A percentile compares a stretch with the other conserved stretches of the same genome.
Conservation (phyloP, 2,797 vertebrate species). For the Euthynnus affinis region DNA sequence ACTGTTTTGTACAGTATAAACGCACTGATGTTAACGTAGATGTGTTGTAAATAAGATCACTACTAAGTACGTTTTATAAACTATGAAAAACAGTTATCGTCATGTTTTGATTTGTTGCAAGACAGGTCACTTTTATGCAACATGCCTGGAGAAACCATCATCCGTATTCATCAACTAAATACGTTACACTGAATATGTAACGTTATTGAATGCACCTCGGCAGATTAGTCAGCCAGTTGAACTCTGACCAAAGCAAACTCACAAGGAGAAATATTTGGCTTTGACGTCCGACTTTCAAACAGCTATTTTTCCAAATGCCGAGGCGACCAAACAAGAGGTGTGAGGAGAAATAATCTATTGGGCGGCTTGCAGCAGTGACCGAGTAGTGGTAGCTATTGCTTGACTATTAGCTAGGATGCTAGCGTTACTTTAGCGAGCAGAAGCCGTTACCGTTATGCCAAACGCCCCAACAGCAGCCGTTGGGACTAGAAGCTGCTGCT, state of each 20-base stretch:
- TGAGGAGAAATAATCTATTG: slow-evolving; percentile 8
- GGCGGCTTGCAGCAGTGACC: slow-evolving; percentile 12
- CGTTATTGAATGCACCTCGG: slow-evolving; percentile 52
- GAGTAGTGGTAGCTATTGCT: not conserved
- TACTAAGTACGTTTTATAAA: not conserved
- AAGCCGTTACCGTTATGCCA: slow-evolving; percentile 59
- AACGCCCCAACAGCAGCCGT: slow-evolving; percentile 29
- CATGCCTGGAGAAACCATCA: not conserved
- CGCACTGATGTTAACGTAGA: not conserved
- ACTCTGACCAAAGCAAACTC: slow-evolving; percentile 54
- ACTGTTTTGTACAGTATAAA: not conserved
- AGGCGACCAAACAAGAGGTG: slow-evolving; percentile 70
- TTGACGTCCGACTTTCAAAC: not conserved
- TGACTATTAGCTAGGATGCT: slow-evolving; percentile 49
- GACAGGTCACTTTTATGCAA: not conserved
- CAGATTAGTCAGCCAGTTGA: slow-evolving; percentile 13
- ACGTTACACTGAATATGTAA: not conserved
- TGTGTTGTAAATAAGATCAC: not conserved
- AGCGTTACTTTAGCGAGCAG: slow-evolving; percentile 34
- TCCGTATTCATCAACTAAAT: not conserved
- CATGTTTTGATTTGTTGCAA: not conserved
- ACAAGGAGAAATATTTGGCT: not conserved
- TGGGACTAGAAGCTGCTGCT: slow-evolving; percentile 52
- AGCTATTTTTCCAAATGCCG: slow-evolving; percentile 58
- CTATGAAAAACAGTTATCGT: not conserved